These are phyloP conservation scores for Campylorhamphus procurvoides DNA, from an alignment of 2,113 vertebrate species.

Conservation along the genomic window DNA sequence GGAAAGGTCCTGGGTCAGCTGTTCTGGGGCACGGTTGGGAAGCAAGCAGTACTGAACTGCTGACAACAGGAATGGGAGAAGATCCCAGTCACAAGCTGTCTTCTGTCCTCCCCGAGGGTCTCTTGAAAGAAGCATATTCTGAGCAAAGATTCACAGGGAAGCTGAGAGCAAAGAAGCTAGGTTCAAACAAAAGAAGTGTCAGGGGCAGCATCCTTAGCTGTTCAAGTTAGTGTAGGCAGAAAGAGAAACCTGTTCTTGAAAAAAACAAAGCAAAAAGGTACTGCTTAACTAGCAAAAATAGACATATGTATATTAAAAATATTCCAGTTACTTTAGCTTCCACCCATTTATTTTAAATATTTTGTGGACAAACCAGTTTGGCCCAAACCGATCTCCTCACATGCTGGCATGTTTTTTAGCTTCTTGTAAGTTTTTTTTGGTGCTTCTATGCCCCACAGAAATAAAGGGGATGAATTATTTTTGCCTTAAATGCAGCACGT, in stretches of 20 bases:
- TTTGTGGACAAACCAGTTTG: background rate
- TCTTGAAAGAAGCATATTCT: background rate
- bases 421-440: background rate
- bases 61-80: background rate
- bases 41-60: background rate
- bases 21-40: background rate
- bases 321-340: background rate
- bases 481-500: background rate
- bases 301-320: background rate
- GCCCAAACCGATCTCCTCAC: background rate
- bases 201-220: background rate
- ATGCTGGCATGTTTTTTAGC: background rate
- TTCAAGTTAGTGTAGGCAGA: background rate
- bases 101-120: background rate
- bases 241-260: background rate
- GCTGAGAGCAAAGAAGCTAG: background rate
- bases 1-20: constrained; percentile 34
- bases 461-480: background rate
- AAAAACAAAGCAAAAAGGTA: background rate
- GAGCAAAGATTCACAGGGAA: background rate
- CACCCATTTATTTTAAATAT: background rate
- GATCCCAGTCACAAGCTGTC: background rate
- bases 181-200: background rate
- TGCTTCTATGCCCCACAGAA: background rate
- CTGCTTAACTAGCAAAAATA: background rate